These are phyloP conservation scores for Pandemis cinnamomeana DNA, from an alignment of 2,888 invertebrate species.

Conservation along the genomic window DNA sequence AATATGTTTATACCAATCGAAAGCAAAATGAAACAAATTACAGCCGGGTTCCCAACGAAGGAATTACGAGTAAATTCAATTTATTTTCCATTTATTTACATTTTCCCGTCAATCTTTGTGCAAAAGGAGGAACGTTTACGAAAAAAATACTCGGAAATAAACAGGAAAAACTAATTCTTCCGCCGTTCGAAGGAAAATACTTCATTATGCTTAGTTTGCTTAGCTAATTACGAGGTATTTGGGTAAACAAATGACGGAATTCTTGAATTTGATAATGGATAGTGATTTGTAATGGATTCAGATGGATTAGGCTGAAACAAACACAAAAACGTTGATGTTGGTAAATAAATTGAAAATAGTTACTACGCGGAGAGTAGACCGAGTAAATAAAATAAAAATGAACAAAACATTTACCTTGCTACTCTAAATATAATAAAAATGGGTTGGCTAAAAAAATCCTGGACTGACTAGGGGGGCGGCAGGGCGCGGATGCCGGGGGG, in stretches of 20 bases:
- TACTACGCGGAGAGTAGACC: too few relatives aligned
- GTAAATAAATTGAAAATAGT: background rate
- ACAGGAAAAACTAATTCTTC: conserved; percentile 26
- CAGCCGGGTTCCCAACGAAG: background rate
- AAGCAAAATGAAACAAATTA: conserved; percentile 20
- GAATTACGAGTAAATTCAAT: conserved; percentile 36
- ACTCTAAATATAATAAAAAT: too few relatives aligned
- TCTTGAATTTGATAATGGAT: background rate
- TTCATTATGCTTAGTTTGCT: background rate
- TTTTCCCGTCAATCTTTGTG: conserved; percentile 25
- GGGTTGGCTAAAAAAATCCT: too few relatives aligned
- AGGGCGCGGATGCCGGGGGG: too few relatives aligned
- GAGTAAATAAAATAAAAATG: too few relatives aligned
- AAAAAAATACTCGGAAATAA: conserved; percentile 24
- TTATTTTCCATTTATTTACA: conserved; percentile 41
- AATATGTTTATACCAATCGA: conserved; percentile 5
- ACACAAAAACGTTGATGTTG: background rate
- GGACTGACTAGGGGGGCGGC: too few relatives aligned
- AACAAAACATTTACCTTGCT: too few relatives aligned
- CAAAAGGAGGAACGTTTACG: conserved; percentile 31
- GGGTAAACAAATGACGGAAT: background rate
- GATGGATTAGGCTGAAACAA: background rate
- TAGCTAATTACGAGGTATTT: background rate
- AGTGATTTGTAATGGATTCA: background rate
- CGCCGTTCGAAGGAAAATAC: background rate